phyloP scores from a whole-genome alignment of 2,113 vertebrate genomes.

The Brachirus orientalis region DNA sequence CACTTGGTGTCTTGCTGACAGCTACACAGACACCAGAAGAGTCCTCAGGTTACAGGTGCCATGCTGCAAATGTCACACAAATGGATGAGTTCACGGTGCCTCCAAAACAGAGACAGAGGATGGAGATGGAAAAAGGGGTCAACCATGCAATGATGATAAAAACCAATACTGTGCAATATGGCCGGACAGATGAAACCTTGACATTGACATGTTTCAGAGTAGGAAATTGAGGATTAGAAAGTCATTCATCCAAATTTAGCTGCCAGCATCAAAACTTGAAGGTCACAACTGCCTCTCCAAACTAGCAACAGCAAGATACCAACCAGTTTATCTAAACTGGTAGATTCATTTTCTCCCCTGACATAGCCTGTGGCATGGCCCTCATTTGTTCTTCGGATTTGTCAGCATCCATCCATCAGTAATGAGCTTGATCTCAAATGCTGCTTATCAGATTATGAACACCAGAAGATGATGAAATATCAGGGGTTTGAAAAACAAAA shows the following conservation, averaged over 20 bases:
- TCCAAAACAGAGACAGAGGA: constrained; percentile 36
- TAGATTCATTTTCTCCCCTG: background rate
- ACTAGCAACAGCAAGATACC: background rate
- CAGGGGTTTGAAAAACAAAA: background rate
- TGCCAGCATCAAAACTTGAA: constrained; percentile 31
- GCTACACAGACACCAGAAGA: constrained; percentile 21
- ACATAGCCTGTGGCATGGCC: background rate
- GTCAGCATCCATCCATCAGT: background rate
- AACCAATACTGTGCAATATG: constrained; percentile 23
- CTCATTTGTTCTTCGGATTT: background rate
- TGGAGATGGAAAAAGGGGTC: constrained; percentile 34
- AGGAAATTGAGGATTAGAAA: constrained; percentile 46
- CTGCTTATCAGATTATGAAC: background rate
- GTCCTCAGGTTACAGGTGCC: constrained; percentile 50
- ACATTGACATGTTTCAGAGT: constrained; percentile 26
- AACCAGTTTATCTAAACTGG: background rate
- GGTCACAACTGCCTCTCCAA: constrained; percentile 34
- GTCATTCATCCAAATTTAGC: constrained; percentile 51
- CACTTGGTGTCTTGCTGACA: constrained; percentile 20
- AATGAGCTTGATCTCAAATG: background rate
- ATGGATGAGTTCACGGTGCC: constrained; percentile 53
- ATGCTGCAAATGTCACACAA: constrained; percentile 65
- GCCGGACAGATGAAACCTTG: constrained; percentile 1
- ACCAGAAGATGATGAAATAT: background rate
- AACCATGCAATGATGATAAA: constrained; percentile 51